Base-by-base conservation (phyloP, 2,888 invertebrate species). In the Tanytarsus gracilentus region DNA sequence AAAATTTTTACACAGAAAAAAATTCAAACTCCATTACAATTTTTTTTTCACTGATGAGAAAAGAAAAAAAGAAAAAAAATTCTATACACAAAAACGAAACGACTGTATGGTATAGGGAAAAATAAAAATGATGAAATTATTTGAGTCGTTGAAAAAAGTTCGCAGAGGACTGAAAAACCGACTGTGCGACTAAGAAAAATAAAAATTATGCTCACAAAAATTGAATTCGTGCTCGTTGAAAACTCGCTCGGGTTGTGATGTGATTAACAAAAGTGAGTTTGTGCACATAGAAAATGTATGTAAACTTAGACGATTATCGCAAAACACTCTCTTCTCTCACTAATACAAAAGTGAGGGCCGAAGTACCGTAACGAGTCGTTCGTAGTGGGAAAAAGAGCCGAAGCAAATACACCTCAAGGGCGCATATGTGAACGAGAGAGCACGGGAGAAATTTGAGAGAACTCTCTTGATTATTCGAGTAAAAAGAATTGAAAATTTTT, bases 121-220 rank as follows among this genome's bases (percentile, higher is more conserved):
- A 56, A 56, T 56, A 56, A 56, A 56, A 56, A 56, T 56, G 56
- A 56, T 56, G 56, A 56, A 56, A 56, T 56, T 56, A 56, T 56
- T 53, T 56, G 56, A 56, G 44, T 56, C 56, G 56, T 40, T 56
- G 40, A 40, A 56, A 56, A 50, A 56, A 40, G 25, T 36, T 33
- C 26, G 56, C 56, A 56, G 40, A 44, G 44, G 56, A 56, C 56
- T 56, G 44, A 56, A 56, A 53, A 29, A 36, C 29, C 18, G 18
- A 18, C 56, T 25, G 26, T 21, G n/a, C 30, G 30, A 14, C 27
- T 27, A 56, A 25, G 56, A 56, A 56, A 56, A 56, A 56, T 56
- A 56, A 56, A 36, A 36, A 25, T 56, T 56, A 56, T 56, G 39
- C 56, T 56, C 56, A 56, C 52, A 39, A 56, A 44, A 40, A 26